These are phyloP conservation scores for Pediacus dermestoides DNA, from an alignment of 2,888 invertebrate genomes.

Conservation along the genomic window DNA sequence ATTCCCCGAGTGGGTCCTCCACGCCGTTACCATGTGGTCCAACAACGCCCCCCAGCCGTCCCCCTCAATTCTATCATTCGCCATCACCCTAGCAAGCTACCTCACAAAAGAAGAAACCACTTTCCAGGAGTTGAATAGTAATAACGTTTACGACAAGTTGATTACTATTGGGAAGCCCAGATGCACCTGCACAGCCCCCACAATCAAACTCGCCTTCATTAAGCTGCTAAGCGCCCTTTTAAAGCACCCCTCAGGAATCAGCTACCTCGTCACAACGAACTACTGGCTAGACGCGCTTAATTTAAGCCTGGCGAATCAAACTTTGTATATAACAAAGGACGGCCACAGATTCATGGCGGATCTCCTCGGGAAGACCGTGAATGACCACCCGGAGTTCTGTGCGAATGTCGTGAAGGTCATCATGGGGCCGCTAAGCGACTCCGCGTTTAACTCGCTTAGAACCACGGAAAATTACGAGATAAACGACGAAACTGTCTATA, in stretches of 20 bases:
- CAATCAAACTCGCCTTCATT: constrained; percentile 62
- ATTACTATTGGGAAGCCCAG: constrained; percentile 20
- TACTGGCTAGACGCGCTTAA: constrained; percentile 64
- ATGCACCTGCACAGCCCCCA: neutral
- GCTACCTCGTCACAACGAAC: constrained; percentile 61
- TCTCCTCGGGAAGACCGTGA: constrained; percentile 57
- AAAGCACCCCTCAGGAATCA: constrained; percentile 61
- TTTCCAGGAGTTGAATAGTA: constrained; percentile 56
- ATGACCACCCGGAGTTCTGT: constrained; percentile 53
- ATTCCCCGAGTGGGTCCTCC: constrained; percentile 50
- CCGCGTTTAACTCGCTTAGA: constrained; percentile 47
- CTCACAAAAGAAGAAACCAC: constrained; percentile 57
- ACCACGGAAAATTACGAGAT: constrained; percentile 41
- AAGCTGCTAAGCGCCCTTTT: constrained; percentile 60
- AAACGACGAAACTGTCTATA: constrained; percentile 53
- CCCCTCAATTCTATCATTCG: constrained; percentile 53
- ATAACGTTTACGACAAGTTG: constrained; percentile 47
- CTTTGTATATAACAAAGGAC: constrained; percentile 70
- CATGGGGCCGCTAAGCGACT: constrained; percentile 57
- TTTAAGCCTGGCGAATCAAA: constrained; percentile 63
- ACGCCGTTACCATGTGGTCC: constrained; percentile 46
- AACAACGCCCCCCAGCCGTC: constrained; percentile 18
- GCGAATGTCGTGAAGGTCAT: constrained; percentile 56
- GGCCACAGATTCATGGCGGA: constrained; percentile 61
- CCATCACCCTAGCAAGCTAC: constrained; percentile 61